Percentiles rank a stretch among this genome's conserved stretches.
Conservation (phyloP, 2,888 invertebrate species). For the Leucozona laternaria region DNA sequence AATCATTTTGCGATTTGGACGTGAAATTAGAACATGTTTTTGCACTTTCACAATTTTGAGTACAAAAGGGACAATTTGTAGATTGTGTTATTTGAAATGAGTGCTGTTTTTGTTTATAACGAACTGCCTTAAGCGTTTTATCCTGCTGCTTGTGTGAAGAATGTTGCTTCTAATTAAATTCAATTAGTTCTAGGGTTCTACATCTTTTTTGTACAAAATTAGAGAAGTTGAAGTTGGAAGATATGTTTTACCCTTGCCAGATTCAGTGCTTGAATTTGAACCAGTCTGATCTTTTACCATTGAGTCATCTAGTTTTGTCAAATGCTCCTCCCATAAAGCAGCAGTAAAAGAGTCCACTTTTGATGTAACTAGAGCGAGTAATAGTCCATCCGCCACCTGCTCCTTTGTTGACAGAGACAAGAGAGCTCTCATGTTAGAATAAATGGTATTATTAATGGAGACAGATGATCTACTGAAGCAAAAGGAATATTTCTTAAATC, state of each 20-base stretch:
- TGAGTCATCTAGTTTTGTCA: neutral
- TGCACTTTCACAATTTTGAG: too few species aligned
- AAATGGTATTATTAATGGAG: neutral
- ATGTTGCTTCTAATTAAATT: slow-evolving; percentile 21
- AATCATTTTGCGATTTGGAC: neutral
- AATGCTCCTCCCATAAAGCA: neutral
- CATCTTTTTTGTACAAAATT: too few species aligned
- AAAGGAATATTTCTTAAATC: neutral
- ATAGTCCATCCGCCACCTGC: neutral
- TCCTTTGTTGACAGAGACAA: neutral
- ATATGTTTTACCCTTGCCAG: neutral
- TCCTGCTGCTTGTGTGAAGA: neutral
- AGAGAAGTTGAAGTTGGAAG: too few species aligned
- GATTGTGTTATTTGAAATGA: too few species aligned
- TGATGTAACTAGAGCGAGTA: too few species aligned
- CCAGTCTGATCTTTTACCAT: neutral
- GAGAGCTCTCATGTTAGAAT: neutral
- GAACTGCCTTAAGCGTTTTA: neutral
- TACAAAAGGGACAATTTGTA: too few species aligned
- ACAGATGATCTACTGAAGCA: neutral
- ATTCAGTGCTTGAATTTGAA: neutral
- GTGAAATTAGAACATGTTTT: too few species aligned
- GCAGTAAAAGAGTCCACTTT: too few species aligned
- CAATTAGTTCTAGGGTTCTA: slow-evolving; percentile 26
- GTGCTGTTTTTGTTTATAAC: slow-evolving; percentile 13